Evolutionary conservation across 2,113 vertebrate genomes (phyloP).

Genomic region (Aleadryas rufinucha): DNA sequence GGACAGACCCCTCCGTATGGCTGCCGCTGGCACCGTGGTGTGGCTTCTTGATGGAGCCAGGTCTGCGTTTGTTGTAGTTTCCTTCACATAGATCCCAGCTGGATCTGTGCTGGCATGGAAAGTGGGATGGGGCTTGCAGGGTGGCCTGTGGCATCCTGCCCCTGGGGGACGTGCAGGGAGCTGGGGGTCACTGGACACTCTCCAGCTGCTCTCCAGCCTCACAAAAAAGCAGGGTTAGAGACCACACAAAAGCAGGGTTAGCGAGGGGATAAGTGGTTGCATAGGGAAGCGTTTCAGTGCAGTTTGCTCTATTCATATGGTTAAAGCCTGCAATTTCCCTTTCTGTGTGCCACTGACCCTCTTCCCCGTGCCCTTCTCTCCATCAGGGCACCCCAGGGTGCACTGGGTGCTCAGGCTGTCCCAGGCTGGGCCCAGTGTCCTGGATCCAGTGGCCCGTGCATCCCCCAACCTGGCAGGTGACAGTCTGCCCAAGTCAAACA

Average conservation of each 20-base stretch:
- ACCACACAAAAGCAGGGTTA: not conserved
- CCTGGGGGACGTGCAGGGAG: not conserved
- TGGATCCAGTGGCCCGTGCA: rapidly evolving
- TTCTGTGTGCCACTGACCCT: not conserved
- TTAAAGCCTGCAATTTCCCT: not conserved
- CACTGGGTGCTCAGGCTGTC: not conserved
- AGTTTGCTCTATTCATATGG: not conserved
- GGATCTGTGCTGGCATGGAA: not conserved
- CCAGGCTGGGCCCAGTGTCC: not conserved
- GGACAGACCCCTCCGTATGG: not conserved
- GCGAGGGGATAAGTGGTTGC: not conserved
- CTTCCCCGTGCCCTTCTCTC: not conserved
- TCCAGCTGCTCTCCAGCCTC: not conserved
- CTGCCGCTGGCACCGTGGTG: not conserved
- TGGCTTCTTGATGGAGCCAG: not conserved
- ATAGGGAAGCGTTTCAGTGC: not conserved
- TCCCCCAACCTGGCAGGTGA: rapidly evolving
- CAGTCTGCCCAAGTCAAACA: rapidly evolving
- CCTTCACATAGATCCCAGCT: not conserved
- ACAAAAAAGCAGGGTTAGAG: not conserved
- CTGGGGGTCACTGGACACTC: not conserved
- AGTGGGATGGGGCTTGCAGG: not conserved
- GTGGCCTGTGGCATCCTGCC: rapidly evolving
- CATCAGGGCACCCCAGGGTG: rapidly evolving
- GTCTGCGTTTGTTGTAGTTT: not conserved